Percentiles rank a stretch among this genome's conserved stretches.
Conservation (phyloP, 1,140 invertebrate species). For the Ylistrum balloti region DNA sequence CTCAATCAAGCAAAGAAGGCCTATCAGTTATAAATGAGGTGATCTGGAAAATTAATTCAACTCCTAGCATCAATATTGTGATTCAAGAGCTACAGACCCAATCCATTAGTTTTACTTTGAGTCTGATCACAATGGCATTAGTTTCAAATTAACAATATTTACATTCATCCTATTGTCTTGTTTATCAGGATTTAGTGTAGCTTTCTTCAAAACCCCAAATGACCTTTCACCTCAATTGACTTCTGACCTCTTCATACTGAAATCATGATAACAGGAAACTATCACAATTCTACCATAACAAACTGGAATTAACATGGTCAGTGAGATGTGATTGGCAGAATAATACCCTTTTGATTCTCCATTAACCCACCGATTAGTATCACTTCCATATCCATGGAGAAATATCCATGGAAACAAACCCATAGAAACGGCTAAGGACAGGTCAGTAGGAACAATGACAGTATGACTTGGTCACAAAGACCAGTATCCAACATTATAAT, state of each 20-base stretch:
- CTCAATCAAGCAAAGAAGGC: background rate
- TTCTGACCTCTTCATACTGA: background rate
- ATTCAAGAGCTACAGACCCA: background rate
- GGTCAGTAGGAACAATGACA: background rate
- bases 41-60: background rate
- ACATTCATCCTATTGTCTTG: background rate
- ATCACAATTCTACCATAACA: background rate
- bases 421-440: background rate
- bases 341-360: background rate
- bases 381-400: background rate
- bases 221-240: background rate
- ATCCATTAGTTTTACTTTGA: slow-evolving; percentile 8
- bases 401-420: too few relatives aligned
- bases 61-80: slow-evolving; percentile 31
- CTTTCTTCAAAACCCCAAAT: background rate
- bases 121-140: background rate
- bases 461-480: background rate
- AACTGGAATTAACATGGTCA: background rate
- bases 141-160: slow-evolving; percentile 23
- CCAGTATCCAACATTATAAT: background rate
- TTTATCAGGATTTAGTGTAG: background rate
- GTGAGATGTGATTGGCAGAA: background rate
- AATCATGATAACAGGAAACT: background rate
- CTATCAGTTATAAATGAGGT: background rate
- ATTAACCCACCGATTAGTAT: background rate